These are phyloP conservation scores for Rynchops niger DNA, from an alignment of 2,113 vertebrate genomes.

Conservation along the genomic window DNA sequence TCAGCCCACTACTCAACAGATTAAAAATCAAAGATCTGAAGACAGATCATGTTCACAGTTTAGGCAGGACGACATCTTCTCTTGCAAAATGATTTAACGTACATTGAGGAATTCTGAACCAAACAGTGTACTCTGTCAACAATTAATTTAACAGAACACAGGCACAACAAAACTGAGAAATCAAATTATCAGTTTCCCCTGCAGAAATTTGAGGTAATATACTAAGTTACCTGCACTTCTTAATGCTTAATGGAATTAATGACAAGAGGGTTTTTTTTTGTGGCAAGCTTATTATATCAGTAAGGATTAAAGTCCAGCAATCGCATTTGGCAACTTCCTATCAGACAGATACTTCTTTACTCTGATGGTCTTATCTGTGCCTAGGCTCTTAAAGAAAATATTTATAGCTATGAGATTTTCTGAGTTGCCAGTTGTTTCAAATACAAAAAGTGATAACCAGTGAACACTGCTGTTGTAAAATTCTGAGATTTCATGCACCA, in stretches of 20 bases:
- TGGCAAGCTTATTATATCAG: neutral
- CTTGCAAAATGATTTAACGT: neutral
- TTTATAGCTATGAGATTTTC: neutral
- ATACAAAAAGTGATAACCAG: neutral
- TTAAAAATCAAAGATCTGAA: neutral
- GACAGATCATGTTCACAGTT: neutral
- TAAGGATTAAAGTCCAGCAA: neutral
- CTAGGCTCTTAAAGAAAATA: neutral
- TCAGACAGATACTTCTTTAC: neutral
- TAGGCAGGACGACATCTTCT: neutral
- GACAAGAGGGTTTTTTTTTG: neutral
- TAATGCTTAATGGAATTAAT: neutral
- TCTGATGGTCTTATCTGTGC: neutral
- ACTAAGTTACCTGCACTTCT: neutral
- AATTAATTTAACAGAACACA: neutral
- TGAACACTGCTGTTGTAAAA: neutral
- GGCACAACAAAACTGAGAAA: neutral
- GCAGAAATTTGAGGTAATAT: neutral
- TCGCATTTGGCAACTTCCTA: neutral
- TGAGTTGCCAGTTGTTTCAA: neutral
- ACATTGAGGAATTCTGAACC: neutral
- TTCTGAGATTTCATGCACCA: neutral
- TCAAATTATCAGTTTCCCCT: neutral
- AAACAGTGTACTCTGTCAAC: neutral
- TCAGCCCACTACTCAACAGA: neutral